Evolutionary conservation across 1,140 invertebrate species (phyloP).

Genomic region (Nixonia krombeini): DNA sequence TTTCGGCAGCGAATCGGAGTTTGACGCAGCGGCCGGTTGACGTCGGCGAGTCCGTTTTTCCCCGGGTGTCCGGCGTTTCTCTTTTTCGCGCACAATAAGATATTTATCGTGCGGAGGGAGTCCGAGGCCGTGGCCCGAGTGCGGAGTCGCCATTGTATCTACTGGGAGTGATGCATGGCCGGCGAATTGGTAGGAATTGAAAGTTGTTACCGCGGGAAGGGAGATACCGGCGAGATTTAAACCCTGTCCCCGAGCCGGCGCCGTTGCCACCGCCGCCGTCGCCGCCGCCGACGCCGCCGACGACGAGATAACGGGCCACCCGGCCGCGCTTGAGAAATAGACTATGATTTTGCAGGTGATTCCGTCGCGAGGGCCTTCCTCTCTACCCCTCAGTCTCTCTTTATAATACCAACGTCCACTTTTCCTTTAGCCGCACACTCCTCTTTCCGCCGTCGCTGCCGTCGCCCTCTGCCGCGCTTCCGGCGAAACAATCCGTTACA

Average conservation of each 20-base stretch:
- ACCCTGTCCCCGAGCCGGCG: constrained; percentile 52
- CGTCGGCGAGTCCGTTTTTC: background rate
- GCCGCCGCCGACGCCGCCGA: too few species aligned
- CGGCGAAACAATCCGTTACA: background rate
- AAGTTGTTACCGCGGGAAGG: constrained; percentile 62
- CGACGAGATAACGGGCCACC: constrained; percentile 42
- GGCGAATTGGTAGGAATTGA: constrained; percentile 66
- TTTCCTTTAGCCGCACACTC: constrained; percentile 14
- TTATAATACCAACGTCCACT: too few species aligned
- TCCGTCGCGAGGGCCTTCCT: constrained; percentile 11
- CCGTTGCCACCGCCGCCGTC: too few species aligned
- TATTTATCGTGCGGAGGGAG: constrained; percentile 57
- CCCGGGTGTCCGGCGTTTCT: constrained; percentile 45
- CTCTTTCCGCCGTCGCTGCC: too few species aligned
- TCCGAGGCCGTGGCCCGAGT: constrained; percentile 53
- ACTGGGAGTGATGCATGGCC: constrained; percentile 64
- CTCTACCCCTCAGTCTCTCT: constrained; percentile 8
- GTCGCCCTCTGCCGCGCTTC: background rate
- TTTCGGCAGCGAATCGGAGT: too few species aligned
- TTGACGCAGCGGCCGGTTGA: too few species aligned
- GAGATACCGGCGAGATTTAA: constrained; percentile 64
- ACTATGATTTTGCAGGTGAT: constrained; percentile 28
- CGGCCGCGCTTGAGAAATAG: constrained; percentile 35
- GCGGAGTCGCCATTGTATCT: constrained; percentile 62
- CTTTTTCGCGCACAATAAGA: constrained; percentile 61